Conservation (phyloP, 2,113 vertebrate genomes). For the Pantherophis guttatus region DNA sequence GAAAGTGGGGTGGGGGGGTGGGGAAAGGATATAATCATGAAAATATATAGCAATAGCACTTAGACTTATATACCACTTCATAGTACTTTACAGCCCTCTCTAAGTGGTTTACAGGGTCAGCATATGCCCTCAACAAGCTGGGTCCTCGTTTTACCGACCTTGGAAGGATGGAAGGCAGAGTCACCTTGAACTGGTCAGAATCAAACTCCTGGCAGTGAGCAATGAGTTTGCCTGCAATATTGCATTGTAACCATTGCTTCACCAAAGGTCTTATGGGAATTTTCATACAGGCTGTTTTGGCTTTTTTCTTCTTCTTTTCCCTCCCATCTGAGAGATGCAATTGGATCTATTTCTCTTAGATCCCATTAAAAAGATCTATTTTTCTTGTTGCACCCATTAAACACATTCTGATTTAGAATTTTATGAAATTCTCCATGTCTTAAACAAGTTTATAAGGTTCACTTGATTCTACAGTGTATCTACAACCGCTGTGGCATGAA, state of each 20-base stretch:
- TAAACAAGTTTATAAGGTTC: neutral
- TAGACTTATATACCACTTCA: neutral
- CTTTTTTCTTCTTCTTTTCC: neutral
- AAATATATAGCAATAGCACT: neutral
- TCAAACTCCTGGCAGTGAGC: neutral
- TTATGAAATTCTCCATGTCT: neutral
- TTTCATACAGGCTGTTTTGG: neutral
- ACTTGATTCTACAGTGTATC: neutral
- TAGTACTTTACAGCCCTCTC: too few species aligned
- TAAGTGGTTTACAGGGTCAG: neutral
- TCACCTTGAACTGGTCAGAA: neutral
- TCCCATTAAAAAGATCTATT: neutral
- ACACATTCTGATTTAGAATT: neutral
- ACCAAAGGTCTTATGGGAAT: neutral
- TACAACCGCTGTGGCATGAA: neutral
- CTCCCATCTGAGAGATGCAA: neutral
- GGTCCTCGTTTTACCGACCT: neutral
- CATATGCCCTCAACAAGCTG: neutral
- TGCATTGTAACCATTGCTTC: neutral
- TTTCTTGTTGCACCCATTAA: neutral
- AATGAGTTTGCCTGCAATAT: neutral
- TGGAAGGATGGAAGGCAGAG: neutral
- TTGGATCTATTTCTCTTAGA: neutral
- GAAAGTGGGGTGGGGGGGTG: too few species aligned
- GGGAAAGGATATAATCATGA: too few species aligned